Conservation (phyloP, 2,113 vertebrate species). For the Phodopus roborovskii region DNA sequence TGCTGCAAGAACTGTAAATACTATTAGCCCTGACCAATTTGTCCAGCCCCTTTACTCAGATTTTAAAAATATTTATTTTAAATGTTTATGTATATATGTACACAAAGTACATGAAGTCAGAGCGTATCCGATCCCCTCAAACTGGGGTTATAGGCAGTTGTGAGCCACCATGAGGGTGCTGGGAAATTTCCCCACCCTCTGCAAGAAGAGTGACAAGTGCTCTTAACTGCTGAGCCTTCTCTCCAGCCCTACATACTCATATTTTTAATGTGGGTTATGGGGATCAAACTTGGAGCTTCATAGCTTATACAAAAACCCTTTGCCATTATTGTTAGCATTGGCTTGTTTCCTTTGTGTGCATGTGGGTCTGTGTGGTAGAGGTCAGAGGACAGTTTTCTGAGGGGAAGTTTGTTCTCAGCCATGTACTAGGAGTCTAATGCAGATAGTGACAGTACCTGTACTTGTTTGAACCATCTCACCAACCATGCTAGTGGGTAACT, state of each 20-base stretch:
- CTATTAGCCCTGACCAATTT: background rate
- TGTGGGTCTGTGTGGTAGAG: background rate
- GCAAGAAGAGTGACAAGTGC: background rate
- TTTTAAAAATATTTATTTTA: background rate
- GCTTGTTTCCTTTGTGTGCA: background rate
- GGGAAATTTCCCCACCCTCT: background rate
- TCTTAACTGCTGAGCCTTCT: background rate
- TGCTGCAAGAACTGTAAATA: no score
- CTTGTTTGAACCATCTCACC: background rate
- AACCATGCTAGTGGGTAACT: background rate
- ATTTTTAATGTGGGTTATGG: background rate
- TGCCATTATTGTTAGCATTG: background rate
- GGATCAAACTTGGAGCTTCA: background rate
- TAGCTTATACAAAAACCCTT: background rate
- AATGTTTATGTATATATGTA: background rate
- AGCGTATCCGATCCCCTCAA: no score
- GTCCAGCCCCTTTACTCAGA: background rate
- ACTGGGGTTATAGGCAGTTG: background rate
- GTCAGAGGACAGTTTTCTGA: background rate
- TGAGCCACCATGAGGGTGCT: background rate
- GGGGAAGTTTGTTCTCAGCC: background rate
- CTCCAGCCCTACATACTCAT: background rate
- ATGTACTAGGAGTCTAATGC: background rate
- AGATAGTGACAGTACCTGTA: background rate
- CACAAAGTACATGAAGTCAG: background rate